These are phyloP conservation scores for Achatina immaculata DNA, from an alignment of 1,140 invertebrate species.

Conservation along the genomic window DNA sequence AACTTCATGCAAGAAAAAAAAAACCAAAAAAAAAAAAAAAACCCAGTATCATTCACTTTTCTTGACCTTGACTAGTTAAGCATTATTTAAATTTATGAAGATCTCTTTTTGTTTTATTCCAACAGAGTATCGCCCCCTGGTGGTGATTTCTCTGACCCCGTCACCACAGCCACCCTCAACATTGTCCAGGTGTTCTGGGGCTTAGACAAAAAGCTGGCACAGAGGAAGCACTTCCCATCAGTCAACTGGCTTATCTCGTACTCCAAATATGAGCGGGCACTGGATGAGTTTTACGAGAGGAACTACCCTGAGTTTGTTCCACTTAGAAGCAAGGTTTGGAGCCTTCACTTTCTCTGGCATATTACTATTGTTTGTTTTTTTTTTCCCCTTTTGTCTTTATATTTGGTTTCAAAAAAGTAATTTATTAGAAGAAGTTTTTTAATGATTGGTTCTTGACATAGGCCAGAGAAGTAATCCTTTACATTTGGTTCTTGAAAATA, in stretches of 20 bases:
- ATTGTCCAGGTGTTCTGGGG: slow-evolving; percentile 99
- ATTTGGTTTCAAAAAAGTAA: too few species aligned
- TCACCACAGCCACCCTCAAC: slow-evolving; percentile 98
- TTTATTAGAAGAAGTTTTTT: too few species aligned
- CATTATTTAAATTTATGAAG: background rate
- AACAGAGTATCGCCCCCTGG: slow-evolving; percentile 94
- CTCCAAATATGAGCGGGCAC: slow-evolving; percentile 97
- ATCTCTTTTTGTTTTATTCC: slow-evolving; percentile 27
- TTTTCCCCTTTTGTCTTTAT: too few species aligned
- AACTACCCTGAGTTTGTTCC: slow-evolving; percentile 99
- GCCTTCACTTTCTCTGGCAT: too few species aligned
- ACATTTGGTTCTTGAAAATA: too few species aligned
- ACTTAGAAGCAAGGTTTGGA: slow-evolving; percentile 74
- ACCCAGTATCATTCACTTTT: too few species aligned
- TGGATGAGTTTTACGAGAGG: slow-evolving; percentile 99
- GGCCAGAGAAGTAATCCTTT: too few species aligned
- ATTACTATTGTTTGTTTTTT: too few species aligned
- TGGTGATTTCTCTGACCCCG: slow-evolving; percentile 99
- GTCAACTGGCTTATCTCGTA: slow-evolving; percentile 99
- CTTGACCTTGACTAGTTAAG: too few species aligned
- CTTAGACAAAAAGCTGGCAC: slow-evolving; percentile 98
- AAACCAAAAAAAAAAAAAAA: too few species aligned
- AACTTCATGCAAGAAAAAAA: too few species aligned
- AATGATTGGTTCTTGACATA: too few species aligned
- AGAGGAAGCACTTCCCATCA: slow-evolving; percentile 99